These are phyloP conservation scores for Opisthograptis luteolata DNA, from an alignment of 2,888 invertebrate species.

Conservation along the genomic window DNA sequence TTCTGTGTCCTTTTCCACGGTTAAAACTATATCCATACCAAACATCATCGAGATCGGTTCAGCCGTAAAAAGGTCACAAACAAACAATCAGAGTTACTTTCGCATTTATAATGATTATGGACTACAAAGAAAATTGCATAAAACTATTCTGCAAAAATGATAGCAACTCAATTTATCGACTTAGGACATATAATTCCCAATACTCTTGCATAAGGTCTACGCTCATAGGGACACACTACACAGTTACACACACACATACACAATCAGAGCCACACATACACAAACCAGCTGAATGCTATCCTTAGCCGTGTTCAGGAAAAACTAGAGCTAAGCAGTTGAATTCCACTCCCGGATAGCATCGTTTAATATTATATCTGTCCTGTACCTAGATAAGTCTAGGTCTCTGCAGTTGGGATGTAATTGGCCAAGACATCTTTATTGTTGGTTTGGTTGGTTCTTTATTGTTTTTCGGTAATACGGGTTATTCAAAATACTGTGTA, in stretches of 20 bases:
- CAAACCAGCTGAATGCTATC: conserved; percentile 29
- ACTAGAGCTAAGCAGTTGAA: conserved; percentile 38
- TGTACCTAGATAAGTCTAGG: not conserved
- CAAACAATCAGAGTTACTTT: too few species aligned
- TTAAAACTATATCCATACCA: too few species aligned
- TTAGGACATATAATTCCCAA: not conserved
- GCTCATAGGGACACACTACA: too few species aligned
- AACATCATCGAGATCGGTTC: too few species aligned
- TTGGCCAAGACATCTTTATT: not conserved
- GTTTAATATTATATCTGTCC: not conserved
- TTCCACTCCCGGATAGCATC: conserved; percentile 8
- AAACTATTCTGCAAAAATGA: too few species aligned
- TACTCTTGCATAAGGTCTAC: conserved; percentile 34
- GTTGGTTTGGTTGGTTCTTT: too few species aligned
- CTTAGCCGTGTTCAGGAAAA: conserved; percentile 38
- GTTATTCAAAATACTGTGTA: too few species aligned
- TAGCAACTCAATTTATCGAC: conserved; percentile 24
- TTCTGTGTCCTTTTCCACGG: too few species aligned
- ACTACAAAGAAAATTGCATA: too few species aligned
- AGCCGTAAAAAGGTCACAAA: too few species aligned
- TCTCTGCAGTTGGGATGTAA: not conserved
- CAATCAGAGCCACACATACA: not conserved
- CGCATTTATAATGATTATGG: too few species aligned
- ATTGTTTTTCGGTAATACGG: too few species aligned
- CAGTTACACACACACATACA: conserved; percentile 3